Evolutionary conservation across 2,888 invertebrate genomes (phyloP), one percentile per base, ranked within the genome.

Genomic region (Drosophila anceps): DNA sequence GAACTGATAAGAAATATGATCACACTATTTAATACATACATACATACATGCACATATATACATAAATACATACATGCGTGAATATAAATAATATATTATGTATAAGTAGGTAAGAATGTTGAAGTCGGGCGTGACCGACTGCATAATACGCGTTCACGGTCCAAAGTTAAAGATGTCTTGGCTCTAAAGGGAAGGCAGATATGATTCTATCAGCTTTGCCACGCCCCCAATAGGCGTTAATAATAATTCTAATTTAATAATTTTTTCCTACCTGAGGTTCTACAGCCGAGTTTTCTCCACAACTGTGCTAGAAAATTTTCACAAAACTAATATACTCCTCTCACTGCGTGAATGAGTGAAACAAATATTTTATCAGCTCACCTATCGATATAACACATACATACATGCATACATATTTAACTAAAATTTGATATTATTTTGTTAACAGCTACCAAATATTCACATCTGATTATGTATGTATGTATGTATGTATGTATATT

Each of bases 351-450:
- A 31, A 50, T 2, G n/a, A 18, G 2, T 15, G 10, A 6, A 31
- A 0, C 5, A 50, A 48, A 31, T 18, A 48, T 31, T 58, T 37
- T 33, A 44, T 41, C 44, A 72, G 1, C 7, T 44, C n/a, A 35
- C 5, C 35, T 12, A 35, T 46, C 33, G 35, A 37, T 20, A 63
- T 39, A 51, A 9, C 39, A 55, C 15, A 54, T 13, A 12, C 24
- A n/a, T 37, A 37, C 4, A 43, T 60, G 37, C 31, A 20, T 65
- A 41, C 37, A 55, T 41, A 60, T n/a, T 44, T 57, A 31, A 31
- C 18, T 5, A 20, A 18, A 27, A 55, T 55, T 41, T 41, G 13
- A 7, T 54, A 7, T 7, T 39, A 39, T 27, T 54, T 12, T 39
- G 8, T 27, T 39, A 39, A 54, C 13, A 54, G n/a, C 29, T 33